These are phyloP conservation scores for Oceanodroma tethys DNA, from an alignment of 2,113 vertebrate species.

Conservation along the genomic window DNA sequence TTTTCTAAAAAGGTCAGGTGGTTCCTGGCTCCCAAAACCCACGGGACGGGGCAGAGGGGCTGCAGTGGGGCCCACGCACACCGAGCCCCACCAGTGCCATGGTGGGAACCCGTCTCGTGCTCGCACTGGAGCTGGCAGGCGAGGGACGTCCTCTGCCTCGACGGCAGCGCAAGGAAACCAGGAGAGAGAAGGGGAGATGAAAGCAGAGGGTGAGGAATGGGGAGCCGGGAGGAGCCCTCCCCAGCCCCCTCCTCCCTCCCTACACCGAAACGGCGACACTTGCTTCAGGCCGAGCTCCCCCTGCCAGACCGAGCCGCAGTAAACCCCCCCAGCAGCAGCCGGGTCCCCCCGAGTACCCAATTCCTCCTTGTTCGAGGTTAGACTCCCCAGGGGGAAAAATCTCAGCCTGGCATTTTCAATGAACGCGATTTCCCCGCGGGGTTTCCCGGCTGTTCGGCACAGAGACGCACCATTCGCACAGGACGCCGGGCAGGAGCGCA, in stretches of 20 bases:
- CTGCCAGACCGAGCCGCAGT: rapidly evolving
- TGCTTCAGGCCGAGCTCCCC: background rate
- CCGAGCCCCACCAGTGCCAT: background rate
- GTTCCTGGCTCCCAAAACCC: background rate
- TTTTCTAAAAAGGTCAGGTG: background rate
- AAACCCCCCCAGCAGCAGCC: background rate
- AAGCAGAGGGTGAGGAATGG: background rate
- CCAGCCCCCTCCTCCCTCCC: background rate
- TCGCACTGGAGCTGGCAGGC: background rate
- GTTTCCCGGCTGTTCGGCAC: rapidly evolving
- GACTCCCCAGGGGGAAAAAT: background rate
- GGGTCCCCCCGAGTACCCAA: rapidly evolving
- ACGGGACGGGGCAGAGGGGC: rapidly evolving
- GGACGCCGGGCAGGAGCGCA: rapidly evolving
- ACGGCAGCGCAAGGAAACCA: rapidly evolving
- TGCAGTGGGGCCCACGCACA: background rate
- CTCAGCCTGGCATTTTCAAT: background rate
- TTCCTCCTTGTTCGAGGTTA: background rate
- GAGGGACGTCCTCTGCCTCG: background rate
- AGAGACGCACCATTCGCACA: rapidly evolving
- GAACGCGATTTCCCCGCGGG: rapidly evolving
- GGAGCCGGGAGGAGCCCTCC: background rate
- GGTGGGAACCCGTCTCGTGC: background rate
- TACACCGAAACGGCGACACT: rapidly evolving
- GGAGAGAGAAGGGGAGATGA: background rate